Evolutionary conservation across 2,113 vertebrate species (phyloP), one percentile per base, ranked within the genome.

Genomic region (Camelus bactrianus): DNA sequence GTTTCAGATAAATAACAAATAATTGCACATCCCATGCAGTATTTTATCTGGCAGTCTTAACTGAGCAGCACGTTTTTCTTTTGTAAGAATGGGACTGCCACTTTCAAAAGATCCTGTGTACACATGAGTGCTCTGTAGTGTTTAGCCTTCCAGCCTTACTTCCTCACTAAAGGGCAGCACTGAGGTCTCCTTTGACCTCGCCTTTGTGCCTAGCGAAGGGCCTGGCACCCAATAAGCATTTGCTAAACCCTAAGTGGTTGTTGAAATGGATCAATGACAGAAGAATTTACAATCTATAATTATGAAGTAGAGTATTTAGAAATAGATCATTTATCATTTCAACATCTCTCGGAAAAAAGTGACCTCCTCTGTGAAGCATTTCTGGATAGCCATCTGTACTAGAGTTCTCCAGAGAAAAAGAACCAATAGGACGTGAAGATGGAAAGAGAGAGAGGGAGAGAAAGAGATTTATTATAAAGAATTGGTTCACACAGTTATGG

Each of bases 361-460:
- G 22, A 38, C 24, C 28, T 82, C 9, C 67, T 62, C 67, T 81
- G 42, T 54, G 72, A 92, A 83, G 76, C 6, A 32, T 84, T 80
- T 58, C 38, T 64, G 38, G 8, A 30, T 76, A 30, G 0, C 9
- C 22, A 19, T 54, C 17, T 60, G 28, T 67, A 6, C 62, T 32
- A 96, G 80, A 19, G 70, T 84, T 70, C 38, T 92, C 32, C 64
- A 79, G 70, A 73, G 72, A 92, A 83, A 94, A 10, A 48, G 76
- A 48, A 69, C 60, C 42, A 42, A 67, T 11, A 42, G 20, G 46
- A 54, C 8, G 24, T 64, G 1, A 6, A 73, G 17, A 67, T 28
- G 54, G 32, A 89, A 7, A 62, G 1, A 82, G 52, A 91, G 24
- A 50, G 5, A 26, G 8, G 38, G n/a, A 32, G 17, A 70, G 46